Conservation (phyloP, 2,888 invertebrate genomes). For the Biston betularia region DNA sequence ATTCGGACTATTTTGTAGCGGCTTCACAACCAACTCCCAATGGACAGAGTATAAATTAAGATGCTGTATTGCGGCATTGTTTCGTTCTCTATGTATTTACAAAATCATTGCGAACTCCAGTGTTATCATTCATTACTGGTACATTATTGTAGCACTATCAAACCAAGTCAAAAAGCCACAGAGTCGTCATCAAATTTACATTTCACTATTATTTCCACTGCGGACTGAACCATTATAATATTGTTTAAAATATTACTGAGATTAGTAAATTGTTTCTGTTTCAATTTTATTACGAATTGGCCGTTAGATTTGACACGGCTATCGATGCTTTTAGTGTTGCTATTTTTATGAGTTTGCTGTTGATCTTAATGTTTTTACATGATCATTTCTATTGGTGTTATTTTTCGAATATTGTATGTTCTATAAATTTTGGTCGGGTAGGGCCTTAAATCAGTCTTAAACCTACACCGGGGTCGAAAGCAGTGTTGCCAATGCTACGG, state of each 20-base stretch:
- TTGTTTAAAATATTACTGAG: constrained; percentile 41
- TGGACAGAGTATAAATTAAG: too few species aligned
- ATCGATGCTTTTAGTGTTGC: constrained; percentile 30
- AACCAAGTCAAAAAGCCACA: constrained; percentile 28
- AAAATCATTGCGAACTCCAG: constrained; percentile 3
- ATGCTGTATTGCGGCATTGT: too few species aligned
- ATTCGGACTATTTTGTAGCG: too few species aligned
- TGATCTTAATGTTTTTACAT: not conserved
- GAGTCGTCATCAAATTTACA: constrained; percentile 28
- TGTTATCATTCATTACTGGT: not conserved
- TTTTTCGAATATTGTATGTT: not conserved
- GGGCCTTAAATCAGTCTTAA: too few species aligned
- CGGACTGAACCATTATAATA: constrained; percentile 34
- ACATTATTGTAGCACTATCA: constrained; percentile 13
- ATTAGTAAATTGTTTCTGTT: constrained; percentile 41
- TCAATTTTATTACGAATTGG: constrained; percentile 30
- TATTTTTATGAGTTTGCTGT: constrained; percentile 20
- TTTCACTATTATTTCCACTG: constrained; percentile 32
- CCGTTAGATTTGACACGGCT: constrained; percentile 30
- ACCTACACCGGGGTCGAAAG: too few species aligned
- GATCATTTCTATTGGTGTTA: not conserved
- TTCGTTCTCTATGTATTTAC: too few species aligned
- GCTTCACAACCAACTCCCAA: too few species aligned
- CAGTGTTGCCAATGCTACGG: too few species aligned
- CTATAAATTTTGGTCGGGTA: too few species aligned